Percentiles rank a stretch among this genome's conserved stretches.
These are phyloP conservation scores for Eulimnadia texana DNA, from an alignment of 1,140 invertebrate genomes.

Conservation along the genomic window DNA sequence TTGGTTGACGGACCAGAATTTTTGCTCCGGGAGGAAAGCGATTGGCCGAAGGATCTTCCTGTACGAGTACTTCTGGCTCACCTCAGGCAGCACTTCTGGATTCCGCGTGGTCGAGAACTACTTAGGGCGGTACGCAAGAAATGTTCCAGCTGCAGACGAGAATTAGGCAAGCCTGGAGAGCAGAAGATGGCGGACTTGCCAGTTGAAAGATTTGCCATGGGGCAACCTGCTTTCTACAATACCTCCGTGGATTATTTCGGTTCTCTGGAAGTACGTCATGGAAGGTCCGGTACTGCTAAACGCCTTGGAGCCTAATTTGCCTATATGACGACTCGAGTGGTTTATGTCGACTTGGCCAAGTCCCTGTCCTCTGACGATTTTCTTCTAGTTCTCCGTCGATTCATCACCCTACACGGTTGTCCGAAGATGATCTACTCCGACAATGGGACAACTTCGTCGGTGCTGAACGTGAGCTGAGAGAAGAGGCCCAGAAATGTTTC, in stretches of 20 bases:
- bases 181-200: too few relatives aligned
- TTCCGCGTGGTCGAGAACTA: not conserved
- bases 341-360: constrained; percentile 16
- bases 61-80: not conserved
- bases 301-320: constrained; percentile 12
- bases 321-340: too few relatives aligned
- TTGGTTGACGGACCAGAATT: too few relatives aligned
- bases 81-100: not conserved
- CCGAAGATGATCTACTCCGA: not conserved
- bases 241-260: not conserved
- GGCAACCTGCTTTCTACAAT: too few relatives aligned
- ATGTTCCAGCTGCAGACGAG: too few relatives aligned
- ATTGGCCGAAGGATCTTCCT: too few relatives aligned
- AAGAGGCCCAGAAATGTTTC: not conserved
- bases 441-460: constrained; percentile 1
- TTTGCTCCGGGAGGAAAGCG: too few relatives aligned
- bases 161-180: too few relatives aligned
- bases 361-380: constrained; percentile 3
- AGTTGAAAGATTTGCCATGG: too few relatives aligned
- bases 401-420: not conserved
- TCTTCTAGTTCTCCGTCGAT: constrained; percentile 1
- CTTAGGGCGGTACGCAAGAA: not conserved
- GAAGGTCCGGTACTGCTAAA: constrained; percentile 1
- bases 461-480: not conserved
- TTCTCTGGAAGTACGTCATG: not conserved